Conservation (phyloP, 2,113 vertebrate species). For the Marmota flaviventris region DNA sequence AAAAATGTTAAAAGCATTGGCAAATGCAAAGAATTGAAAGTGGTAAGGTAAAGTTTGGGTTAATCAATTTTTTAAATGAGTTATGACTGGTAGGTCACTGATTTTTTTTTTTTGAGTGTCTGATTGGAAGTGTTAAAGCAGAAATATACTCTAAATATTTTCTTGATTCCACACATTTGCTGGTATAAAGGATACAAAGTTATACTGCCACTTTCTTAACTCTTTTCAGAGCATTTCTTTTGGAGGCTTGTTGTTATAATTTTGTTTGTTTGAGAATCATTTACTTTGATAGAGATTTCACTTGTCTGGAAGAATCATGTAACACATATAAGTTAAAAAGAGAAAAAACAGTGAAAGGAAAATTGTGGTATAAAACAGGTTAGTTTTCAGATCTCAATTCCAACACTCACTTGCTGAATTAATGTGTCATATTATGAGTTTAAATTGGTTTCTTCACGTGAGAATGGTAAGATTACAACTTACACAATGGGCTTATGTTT, state of each 20-base stretch:
- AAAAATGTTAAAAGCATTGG: not conserved
- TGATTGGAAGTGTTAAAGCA: not conserved
- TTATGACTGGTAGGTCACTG: not conserved
- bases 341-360: not conserved
- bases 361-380: not conserved
- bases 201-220: not conserved
- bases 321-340: not conserved
- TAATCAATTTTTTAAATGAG: not conserved
- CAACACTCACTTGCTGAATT: not conserved
- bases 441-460: not conserved
- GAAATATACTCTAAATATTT: not conserved
- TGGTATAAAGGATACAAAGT: not conserved
- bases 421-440: not conserved
- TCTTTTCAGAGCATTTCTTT: not conserved
- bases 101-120: not conserved
- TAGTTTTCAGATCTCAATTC: not conserved
- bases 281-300: slow-evolving; percentile 5
- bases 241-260: not conserved
- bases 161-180: not conserved
- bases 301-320: not conserved
- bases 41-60: not conserved
- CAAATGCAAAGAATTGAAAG: not conserved
- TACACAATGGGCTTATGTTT: not conserved
- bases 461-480: not conserved
- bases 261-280: slow-evolving; percentile 21